A percentile compares a stretch with the other conserved stretches of the same genome.
phyloP scores from a whole-genome alignment of 2,888 invertebrate genomes.

The Acanthosoma haemorrhoidale region DNA sequence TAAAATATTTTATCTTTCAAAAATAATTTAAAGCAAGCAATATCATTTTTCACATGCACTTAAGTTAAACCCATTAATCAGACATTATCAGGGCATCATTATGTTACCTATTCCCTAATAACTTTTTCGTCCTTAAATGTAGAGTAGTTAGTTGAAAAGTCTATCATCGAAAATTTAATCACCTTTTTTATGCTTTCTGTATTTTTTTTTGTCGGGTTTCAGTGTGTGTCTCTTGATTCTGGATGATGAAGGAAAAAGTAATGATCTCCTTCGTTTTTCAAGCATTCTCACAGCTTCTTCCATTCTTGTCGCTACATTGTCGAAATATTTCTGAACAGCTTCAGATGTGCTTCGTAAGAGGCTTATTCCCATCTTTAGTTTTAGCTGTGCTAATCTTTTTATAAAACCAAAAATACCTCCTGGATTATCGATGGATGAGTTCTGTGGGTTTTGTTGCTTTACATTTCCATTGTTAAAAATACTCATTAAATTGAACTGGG shows the following conservation, averaged over 20 bases:
- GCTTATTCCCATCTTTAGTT: conserved; percentile 61
- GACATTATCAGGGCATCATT: neutral
- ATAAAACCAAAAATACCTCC: conserved; percentile 51
- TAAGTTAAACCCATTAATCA: neutral
- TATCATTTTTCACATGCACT: neutral
- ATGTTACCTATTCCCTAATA: conserved; percentile 4
- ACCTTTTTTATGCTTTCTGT: conserved; percentile 13
- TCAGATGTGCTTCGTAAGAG: conserved; percentile 63
- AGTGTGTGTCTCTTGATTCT: conserved; percentile 16
- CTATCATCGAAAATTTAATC: neutral
- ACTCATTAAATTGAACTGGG: conserved; percentile 15
- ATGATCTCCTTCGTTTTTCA: conserved; percentile 35
- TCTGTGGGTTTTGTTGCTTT: conserved; percentile 8
- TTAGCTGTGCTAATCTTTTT: conserved; percentile 61
- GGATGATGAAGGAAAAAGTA: conserved; percentile 11
- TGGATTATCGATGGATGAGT: conserved; percentile 5
- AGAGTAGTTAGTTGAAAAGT: neutral
- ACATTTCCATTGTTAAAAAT: conserved; percentile 24
- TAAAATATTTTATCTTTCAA: neutral
- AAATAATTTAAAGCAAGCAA: conserved; percentile 10
- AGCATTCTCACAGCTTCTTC: conserved; percentile 41
- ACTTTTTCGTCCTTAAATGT: neutral
- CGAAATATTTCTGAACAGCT: conserved; percentile 60
- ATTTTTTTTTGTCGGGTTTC: conserved; percentile 12
- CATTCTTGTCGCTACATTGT: conserved; percentile 53